Base-by-base conservation (phyloP, 2,113 vertebrate species). In the Motacilla tschutschensis region DNA sequence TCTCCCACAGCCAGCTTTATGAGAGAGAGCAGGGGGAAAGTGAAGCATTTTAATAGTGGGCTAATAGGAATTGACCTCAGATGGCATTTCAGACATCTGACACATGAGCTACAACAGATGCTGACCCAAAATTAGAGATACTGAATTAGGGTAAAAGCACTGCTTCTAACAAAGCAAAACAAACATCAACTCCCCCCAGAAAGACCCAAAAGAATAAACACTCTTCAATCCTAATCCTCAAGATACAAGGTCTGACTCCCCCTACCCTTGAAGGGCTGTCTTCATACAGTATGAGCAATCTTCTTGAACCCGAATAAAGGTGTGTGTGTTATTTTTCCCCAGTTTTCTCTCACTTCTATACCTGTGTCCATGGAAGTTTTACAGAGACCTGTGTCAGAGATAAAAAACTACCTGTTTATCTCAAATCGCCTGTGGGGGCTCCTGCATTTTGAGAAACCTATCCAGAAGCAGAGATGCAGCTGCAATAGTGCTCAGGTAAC, bases 401-500 rank as follows among this genome's bases (percentile, higher is more conserved):
- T 25, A 8, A 57, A 35, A 17, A 60, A 43, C 19, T 33, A 20
- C 21, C 16, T 41, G 0, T 46, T 75, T 40, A 25, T 36, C 28
- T 79, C 55, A 50, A 6, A 53, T 58, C 58, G 21, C 40, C 31
- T 38, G 0, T 21, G 9, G 20, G 18, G 24, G 29, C 67, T 70
- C 17, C 47, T 53, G 31, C 8, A 5, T 79, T 64, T 43, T 2
- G 3, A 53, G 36, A 64, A 63, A 24, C 24, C 5, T 20, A 43
- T 3, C 26, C 31, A 78, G 85, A 79, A 48, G 63, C 47, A 73
- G 71, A 57, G 29, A 7, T 64, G 46, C 26, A n/a, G 63, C 28
- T 58, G 50, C 5, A 12, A 0, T 33, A 35, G n/a, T 0, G 0
- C 43, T 69, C n/a, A 25, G 46, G 66, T 36, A n/a, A 63, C 71